Percentiles rank a stretch among this genome's conserved stretches.
Evolutionary conservation across 2,797 vertebrate species (phyloP).

Genomic region (Nasua narica): DNA sequence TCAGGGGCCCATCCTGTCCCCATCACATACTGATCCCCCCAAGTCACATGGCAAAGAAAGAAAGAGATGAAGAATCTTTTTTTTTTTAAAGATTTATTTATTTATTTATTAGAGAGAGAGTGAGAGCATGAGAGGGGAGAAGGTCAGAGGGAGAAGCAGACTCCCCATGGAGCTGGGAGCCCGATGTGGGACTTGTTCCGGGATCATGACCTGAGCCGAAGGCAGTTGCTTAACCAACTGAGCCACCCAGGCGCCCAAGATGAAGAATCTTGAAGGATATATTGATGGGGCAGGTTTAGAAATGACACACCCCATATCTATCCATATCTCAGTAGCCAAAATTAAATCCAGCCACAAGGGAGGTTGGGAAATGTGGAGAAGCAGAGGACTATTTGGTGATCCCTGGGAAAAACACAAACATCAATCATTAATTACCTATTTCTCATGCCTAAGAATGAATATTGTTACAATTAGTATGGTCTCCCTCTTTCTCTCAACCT

Average conservation of each 20-base stretch:
- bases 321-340: not conserved
- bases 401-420: not conserved
- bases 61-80: not conserved
- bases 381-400: not conserved
- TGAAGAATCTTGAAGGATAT: not conserved
- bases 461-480: not conserved
- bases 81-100: no score
- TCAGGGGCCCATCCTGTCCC: not conserved
- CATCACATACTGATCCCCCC: not conserved
- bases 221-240: no score
- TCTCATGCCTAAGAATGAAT: not conserved
- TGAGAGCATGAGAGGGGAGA: no score
- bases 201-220: no score
- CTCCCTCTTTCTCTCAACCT: not conserved
- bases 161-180: no score
- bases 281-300: not conserved
- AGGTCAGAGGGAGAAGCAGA: no score
- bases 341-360: not conserved
- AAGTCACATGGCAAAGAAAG: not conserved
- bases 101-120: no score
- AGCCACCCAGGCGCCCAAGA: no score
- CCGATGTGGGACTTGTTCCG: no score
- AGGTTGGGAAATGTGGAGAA: not conserved
- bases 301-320: not conserved
- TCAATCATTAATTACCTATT: not conserved